Percentiles rank a stretch among this genome's conserved stretches.
Evolutionary conservation across 2,888 invertebrate genomes (phyloP).

Genomic region (Strigamia crassipes): DNA sequence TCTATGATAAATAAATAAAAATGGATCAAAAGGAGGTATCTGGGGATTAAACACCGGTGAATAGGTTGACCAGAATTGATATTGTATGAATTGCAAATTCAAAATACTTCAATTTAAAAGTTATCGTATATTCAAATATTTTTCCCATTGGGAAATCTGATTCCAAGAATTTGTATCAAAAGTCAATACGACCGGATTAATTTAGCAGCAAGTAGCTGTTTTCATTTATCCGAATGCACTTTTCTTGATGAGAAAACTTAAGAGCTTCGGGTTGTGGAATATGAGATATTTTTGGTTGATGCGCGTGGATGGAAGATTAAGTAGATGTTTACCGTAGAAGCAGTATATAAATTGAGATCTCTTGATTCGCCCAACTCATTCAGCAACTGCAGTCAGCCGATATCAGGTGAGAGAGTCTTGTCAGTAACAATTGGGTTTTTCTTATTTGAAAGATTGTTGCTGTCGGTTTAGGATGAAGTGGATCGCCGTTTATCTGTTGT

Average conservation of each 20-base stretch:
- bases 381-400: neutral
- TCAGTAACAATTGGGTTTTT: neutral
- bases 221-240: neutral
- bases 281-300: neutral
- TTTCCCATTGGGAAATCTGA: neutral
- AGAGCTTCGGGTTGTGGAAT: neutral
- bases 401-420: neutral
- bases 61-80: neutral
- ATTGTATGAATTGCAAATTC: neutral
- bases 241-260: neutral
- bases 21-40: neutral
- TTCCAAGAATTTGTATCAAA: neutral
- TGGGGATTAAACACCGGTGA: neutral
- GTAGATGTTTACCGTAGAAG: neutral
- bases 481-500: neutral
- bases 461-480: neutral
- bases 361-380: neutral
- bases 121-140: neutral
- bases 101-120: neutral
- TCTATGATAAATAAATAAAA: neutral
- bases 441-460: neutral
- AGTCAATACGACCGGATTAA: neutral
- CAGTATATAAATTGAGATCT: neutral
- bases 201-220: neutral
- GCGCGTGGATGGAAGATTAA: conserved; percentile 21